Percentiles rank a stretch among this genome's conserved stretches.
These are phyloP conservation scores for Delia radicum DNA, from an alignment of 1,140 invertebrate species.

Conservation along the genomic window DNA sequence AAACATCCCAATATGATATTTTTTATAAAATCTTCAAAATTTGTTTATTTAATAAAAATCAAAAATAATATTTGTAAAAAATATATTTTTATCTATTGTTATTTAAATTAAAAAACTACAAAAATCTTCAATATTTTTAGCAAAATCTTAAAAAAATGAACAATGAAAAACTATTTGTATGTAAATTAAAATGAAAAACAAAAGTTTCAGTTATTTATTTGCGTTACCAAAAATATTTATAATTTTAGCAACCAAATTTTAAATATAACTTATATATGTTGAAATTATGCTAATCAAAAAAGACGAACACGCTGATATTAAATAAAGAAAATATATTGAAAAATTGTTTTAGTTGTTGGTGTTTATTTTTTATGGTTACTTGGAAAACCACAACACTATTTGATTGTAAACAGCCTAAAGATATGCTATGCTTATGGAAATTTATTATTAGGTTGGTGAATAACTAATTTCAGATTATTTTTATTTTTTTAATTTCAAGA, in stretches of 20 bases:
- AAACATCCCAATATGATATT: too few relatives aligned
- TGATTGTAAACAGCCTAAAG: too few relatives aligned
- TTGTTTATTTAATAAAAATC: not conserved
- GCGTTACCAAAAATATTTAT: not conserved
- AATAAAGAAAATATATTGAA: not conserved
- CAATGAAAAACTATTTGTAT: not conserved
- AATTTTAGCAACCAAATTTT: not conserved
- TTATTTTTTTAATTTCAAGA: too few relatives aligned
- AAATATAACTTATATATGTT: not conserved
- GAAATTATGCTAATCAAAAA: not conserved
- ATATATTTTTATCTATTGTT: constrained; percentile 2
- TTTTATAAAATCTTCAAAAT: too few relatives aligned
- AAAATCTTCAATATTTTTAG: not conserved
- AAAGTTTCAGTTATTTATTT: not conserved
- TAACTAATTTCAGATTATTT: too few relatives aligned
- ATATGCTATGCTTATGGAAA: too few relatives aligned
- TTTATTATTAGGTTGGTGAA: too few relatives aligned
- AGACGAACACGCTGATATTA: not conserved
- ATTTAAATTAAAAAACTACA: not conserved
- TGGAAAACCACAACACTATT: too few relatives aligned
- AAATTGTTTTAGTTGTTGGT: not conserved
- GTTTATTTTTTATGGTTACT: not conserved
- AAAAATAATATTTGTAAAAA: not conserved
- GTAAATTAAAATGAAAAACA: not conserved
- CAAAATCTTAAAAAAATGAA: not conserved